A percentile compares a stretch with the other conserved stretches of the same genome.
phyloP scores from a whole-genome alignment of 1,140 invertebrate species.

The Bombus superbus region DNA sequence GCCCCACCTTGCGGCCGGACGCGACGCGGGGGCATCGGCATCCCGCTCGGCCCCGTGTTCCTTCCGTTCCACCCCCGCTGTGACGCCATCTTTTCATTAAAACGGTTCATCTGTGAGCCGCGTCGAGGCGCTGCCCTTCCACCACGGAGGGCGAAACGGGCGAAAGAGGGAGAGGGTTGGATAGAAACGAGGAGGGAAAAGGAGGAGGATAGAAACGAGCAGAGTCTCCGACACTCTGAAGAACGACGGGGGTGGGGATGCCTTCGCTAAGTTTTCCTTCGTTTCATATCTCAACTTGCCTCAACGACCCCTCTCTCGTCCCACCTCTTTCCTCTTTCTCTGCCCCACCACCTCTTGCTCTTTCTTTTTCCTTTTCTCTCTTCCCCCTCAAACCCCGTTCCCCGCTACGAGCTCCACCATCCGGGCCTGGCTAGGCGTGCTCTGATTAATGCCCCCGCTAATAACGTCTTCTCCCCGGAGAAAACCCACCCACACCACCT shows the following conservation, averaged over 20 bases:
- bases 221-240: conserved; percentile 33
- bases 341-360: conserved; percentile 1
- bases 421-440: conserved; percentile 56
- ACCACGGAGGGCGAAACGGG: conserved; percentile 31
- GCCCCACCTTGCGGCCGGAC: conserved; percentile 2
- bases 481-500: conserved; percentile 57
- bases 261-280: conserved; percentile 73
- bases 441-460: conserved; percentile 82
- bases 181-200: conserved; percentile 29
- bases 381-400: not conserved
- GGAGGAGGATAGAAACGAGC: conserved; percentile 35
- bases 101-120: conserved; percentile 78
- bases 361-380: conserved; percentile 44
- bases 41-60: conserved; percentile 9
- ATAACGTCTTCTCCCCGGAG: conserved; percentile 80
- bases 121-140: conserved; percentile 70
- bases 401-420: conserved; percentile 23
- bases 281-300: conserved; percentile 79
- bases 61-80: conserved; percentile 39
- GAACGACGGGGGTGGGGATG: conserved; percentile 16
- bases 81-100: conserved; percentile 81
- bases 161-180: conserved; percentile 40
- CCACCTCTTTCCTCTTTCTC: conserved; percentile 27
- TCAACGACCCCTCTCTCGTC: conserved; percentile 1
- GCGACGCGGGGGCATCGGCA: conserved; percentile 4